A percentile compares a stretch with the other conserved stretches of the same genome.
These are phyloP conservation scores for Oscheius sp. DNA, from an alignment of 2,888 invertebrate species.

Conservation along the genomic window DNA sequence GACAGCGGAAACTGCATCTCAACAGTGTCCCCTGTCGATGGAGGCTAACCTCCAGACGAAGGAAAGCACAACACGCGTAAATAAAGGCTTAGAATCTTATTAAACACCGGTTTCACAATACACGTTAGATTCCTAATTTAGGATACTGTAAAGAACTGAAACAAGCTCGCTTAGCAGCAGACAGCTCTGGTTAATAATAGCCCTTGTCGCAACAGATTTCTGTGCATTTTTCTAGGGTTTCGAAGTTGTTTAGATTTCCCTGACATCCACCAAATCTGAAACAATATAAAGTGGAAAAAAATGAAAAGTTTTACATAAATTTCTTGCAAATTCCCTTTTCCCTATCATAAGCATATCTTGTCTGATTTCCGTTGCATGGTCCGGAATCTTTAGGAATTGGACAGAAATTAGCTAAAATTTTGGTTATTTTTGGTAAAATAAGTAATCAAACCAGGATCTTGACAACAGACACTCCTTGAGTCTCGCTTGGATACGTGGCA, in stretches of 20 bases:
- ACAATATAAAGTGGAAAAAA: neutral
- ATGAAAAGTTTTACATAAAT: slow-evolving; percentile 39
- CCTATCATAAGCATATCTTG: slow-evolving; percentile 60
- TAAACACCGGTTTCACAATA: slow-evolving; percentile 27
- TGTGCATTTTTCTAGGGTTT: slow-evolving; percentile 61
- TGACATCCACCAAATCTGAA: slow-evolving; percentile 65
- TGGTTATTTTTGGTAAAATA: neutral
- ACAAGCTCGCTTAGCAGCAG: slow-evolving; percentile 13
- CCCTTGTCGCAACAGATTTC: slow-evolving; percentile 67
- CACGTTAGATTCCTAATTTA: slow-evolving; percentile 32
- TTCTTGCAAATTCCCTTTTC: slow-evolving; percentile 50
- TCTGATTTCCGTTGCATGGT: slow-evolving; percentile 49
- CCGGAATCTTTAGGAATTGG: slow-evolving; percentile 59
- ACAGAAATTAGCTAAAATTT: slow-evolving; percentile 59
- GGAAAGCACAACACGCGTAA: slow-evolving; percentile 9
- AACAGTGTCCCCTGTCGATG: neutral
- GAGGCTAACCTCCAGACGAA: neutral
- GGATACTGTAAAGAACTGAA: slow-evolving; percentile 23
- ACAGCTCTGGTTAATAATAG: slow-evolving; percentile 25
- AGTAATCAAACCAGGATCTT: slow-evolving; percentile 50
- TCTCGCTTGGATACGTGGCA: slow-evolving; percentile 63
- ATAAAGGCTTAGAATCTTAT: slow-evolving; percentile 16
- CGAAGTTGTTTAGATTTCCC: slow-evolving; percentile 66
- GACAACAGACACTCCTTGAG: slow-evolving; percentile 62
- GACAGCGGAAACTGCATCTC: neutral